A percentile compares a stretch with the other conserved stretches of the same genome.
phyloP scores from a whole-genome alignment of 2,888 invertebrate species.

The Drosophila neutralis region DNA sequence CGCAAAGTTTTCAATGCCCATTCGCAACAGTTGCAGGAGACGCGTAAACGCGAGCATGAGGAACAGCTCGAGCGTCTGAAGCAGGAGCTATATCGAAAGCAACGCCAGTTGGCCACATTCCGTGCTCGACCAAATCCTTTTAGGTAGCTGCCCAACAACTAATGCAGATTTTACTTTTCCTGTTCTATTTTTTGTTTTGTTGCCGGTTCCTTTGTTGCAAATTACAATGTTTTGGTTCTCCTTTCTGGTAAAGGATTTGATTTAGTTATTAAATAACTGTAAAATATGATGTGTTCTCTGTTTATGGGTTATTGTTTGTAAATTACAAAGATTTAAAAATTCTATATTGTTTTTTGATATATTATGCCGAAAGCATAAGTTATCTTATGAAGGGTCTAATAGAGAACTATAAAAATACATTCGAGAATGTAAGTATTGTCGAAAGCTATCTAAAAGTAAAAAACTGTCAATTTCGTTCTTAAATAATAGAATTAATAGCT shows the following conservation, averaged over 20 bases:
- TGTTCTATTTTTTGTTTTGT: constrained; percentile 12
- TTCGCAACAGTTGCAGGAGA: constrained; percentile 37
- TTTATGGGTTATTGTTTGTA: background rate
- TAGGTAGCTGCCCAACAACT: background rate
- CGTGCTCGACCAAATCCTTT: constrained; percentile 64
- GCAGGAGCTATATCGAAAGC: constrained; percentile 31
- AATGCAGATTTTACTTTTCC: background rate
- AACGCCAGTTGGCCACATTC: constrained; percentile 59
- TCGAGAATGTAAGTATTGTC: background rate
- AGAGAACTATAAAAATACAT: background rate
- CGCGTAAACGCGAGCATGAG: constrained; percentile 37
- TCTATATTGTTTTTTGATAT: no score
- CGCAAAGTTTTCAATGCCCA: constrained; percentile 60
- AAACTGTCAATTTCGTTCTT: background rate
- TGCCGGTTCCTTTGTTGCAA: background rate
- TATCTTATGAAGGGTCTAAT: background rate
- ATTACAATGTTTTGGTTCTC: background rate
- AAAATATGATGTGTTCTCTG: background rate
- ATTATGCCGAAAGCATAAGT: no score
- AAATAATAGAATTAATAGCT: background rate
- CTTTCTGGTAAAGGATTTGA: background rate
- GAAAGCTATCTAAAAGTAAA: background rate
- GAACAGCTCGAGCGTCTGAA: constrained; percentile 36
- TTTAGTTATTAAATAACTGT: background rate
- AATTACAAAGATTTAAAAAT: background rate